A percentile compares a stretch with the other conserved stretches of the same genome.
These are phyloP conservation scores for Scomberomorus guttatus DNA, from an alignment of 2,797 vertebrate species.

Conservation along the genomic window DNA sequence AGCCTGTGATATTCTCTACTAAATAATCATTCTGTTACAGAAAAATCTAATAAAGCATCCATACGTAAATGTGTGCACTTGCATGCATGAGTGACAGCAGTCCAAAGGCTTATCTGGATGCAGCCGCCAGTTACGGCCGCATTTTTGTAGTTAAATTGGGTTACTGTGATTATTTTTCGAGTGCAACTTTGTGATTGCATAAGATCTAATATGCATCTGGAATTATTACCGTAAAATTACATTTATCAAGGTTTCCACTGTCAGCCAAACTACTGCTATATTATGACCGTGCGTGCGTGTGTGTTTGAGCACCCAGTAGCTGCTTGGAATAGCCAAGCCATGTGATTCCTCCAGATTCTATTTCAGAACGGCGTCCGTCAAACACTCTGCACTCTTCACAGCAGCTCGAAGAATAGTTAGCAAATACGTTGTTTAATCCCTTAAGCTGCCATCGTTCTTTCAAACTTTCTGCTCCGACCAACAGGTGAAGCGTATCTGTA, in stretches of 20 bases:
- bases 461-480: neutral
- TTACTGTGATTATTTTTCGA: constrained; percentile 17
- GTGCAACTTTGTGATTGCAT: constrained; percentile 6
- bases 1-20: neutral
- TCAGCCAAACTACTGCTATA: constrained; percentile 6
- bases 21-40: neutral
- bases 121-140: neutral
- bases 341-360: constrained; percentile 83
- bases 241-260: constrained; percentile 11
- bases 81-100: neutral
- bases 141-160: neutral
- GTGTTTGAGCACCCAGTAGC: constrained; percentile 3
- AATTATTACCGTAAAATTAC: constrained; percentile 9
- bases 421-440: constrained; percentile 34
- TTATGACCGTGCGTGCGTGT: constrained; percentile 25
- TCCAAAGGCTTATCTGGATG: neutral
- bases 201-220: constrained; percentile 7
- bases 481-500: constrained; percentile 28
- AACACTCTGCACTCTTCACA: constrained; percentile 47
- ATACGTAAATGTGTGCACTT: neutral
- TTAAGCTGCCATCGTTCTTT: neutral
- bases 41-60: neutral
- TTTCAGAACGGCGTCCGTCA: constrained; percentile 74
- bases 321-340: constrained; percentile 84
- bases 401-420: constrained; percentile 61